These are phyloP conservation scores for Tryphoninae sp. DNA, from an alignment of 2,888 invertebrate species.

Conservation along the genomic window DNA sequence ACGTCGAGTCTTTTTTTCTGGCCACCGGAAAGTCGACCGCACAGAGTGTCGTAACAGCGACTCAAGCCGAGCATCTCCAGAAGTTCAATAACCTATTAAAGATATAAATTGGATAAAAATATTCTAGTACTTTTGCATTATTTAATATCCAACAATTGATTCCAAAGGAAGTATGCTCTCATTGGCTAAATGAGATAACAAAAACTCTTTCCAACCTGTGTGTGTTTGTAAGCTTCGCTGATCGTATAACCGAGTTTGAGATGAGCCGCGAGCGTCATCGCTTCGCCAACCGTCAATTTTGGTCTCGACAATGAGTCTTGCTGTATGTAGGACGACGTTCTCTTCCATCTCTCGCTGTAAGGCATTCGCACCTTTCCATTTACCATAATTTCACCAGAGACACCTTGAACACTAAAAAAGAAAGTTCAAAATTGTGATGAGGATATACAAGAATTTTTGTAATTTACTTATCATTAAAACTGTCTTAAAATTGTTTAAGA, in stretches of 20 bases:
- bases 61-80: conserved; percentile 88
- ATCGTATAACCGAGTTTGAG: conserved; percentile 90
- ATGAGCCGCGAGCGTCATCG: conserved; percentile 92
- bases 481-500: neutral
- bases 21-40: conserved; percentile 91
- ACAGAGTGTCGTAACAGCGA: conserved; percentile 86
- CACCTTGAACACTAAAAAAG: conserved; percentile 85
- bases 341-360: conserved; percentile 87
- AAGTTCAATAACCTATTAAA: conserved; percentile 87
- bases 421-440: neutral
- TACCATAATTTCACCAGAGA: conserved; percentile 87
- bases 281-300: conserved; percentile 90
- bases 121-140: conserved; percentile 16
- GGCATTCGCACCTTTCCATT: conserved; percentile 85
- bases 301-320: conserved; percentile 90
- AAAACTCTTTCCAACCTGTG: conserved; percentile 83
- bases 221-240: conserved; percentile 86
- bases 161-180: neutral
- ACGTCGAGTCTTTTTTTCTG: conserved; percentile 92
- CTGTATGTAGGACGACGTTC: conserved; percentile 92
- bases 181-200: too few species aligned
- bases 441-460: neutral
- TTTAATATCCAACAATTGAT: neutral
- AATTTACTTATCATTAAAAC: neutral
- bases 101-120: conserved; percentile 15